A percentile compares a stretch with the other conserved stretches of the same genome.
These are phyloP conservation scores for Argyra leucocephala DNA, from an alignment of 2,888 invertebrate genomes.

Conservation along the genomic window DNA sequence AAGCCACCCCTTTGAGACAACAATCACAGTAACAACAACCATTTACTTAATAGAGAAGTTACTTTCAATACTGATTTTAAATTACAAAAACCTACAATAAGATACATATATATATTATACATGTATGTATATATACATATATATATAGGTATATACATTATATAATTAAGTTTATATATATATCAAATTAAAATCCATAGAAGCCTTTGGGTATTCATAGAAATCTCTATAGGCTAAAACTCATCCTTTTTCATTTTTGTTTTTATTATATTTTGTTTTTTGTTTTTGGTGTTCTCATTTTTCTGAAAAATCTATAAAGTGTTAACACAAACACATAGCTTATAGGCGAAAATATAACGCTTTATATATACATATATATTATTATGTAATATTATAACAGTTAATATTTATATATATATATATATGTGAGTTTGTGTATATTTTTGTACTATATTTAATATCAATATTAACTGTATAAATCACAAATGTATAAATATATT, in stretches of 20 bases:
- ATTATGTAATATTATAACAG: background rate
- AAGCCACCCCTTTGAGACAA: background rate
- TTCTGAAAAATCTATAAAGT: background rate
- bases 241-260: background rate
- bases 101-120: background rate
- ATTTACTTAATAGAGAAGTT: background rate
- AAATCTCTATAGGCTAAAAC: background rate
- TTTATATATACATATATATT: background rate
- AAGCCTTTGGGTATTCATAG: background rate
- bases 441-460: background rate
- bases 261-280: background rate
- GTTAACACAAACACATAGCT: conserved; percentile 3
- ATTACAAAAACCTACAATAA: background rate
- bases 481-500: too few species aligned
- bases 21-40: background rate
- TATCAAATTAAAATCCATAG: background rate
- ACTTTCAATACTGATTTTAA: background rate
- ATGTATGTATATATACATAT: background rate
- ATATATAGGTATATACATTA: background rate
- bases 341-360: background rate
- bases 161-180: background rate
- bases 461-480: background rate
- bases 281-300: background rate
- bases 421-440: background rate
- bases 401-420: background rate